Evolutionary conservation across 1,140 invertebrate genomes (phyloP), one percentile per base, ranked within the genome.

Genomic region (Anadara kagoshimensis): DNA sequence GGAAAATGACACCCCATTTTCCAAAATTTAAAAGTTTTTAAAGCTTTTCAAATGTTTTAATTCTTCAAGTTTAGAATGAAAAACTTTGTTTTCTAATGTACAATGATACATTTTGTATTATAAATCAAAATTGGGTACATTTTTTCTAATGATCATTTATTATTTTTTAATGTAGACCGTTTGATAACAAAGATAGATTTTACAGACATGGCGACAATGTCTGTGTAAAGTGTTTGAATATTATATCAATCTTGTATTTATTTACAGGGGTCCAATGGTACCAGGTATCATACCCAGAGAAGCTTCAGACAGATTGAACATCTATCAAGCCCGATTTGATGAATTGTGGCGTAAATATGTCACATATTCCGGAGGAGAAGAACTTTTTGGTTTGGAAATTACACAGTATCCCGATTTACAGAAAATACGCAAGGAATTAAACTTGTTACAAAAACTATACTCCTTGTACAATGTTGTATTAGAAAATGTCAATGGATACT

Each of bases 391-490:
- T 7, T 89, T 97, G 62, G 93, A 94, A 11, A 93, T 93, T 62
- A 97, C 96, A 1, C 96, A 98, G 87, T 98, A 98, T 86, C 95
- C 95, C 0, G 95, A 97, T 84, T 90, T 99, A 64, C 94, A 94
- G 26, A 94, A 96, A 82, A 98, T 98, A 70, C 92, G 82, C 49
- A 98, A 98, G 87, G 97, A 99, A 87, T 89, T 99, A 24, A 98
- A 98, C 89, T 90, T 99, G 14, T 90, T 98, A 4, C 97, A 98
- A 89, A 98, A 98, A 86, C 90, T 99, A 0, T 99, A 99, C 82
- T 96, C 97, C 87, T 90, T 99, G 0, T 99, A 99, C 86, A 98
- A 98, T 86, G 95, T 98, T 82, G 97, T 99, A 0, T 96, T 98
- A 69, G 97, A 98, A 85, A 92, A 95, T 76, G 96, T 99, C 45